Percentiles rank a stretch among this genome's conserved stretches.
phyloP scores from a whole-genome alignment of 37 sponge, comb jelly and placozoan genomes.

The Amphimedon queenslandica region DNA sequence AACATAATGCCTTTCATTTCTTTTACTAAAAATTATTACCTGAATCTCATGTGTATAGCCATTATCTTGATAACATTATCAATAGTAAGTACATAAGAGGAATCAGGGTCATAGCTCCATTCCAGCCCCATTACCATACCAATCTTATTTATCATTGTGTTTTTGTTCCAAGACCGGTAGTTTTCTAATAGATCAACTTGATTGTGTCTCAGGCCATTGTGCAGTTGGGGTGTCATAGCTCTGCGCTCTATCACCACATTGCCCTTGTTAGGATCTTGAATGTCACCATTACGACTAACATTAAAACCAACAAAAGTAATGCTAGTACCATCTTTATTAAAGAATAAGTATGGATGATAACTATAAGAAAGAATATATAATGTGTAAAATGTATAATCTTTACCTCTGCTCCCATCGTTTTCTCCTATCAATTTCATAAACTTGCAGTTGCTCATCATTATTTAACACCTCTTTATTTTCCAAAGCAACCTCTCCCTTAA shows the following conservation, averaged over 20 bases:
- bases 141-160: constrained; percentile 35
- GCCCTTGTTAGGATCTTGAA: constrained; percentile 27
- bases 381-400: not conserved
- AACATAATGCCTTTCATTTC: no score
- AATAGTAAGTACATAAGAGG: constrained; percentile 67
- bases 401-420: constrained; percentile 42
- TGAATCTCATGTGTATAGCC: constrained; percentile 91
- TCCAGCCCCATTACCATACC: constrained; percentile 42
- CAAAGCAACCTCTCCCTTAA: constrained; percentile 21
- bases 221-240: constrained; percentile 24
- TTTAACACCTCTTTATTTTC: not conserved
- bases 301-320: constrained; percentile 84
- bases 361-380: constrained; percentile 18
- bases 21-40: constrained; percentile 14
- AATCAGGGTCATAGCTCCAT: constrained; percentile 57
- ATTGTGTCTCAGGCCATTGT: constrained; percentile 17
- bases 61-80: constrained; percentile 83
- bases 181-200: constrained; percentile 52
- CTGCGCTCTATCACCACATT: not conserved
- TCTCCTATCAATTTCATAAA: constrained; percentile 23
- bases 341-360: constrained; percentile 92
- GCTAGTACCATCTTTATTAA: constrained; percentile 58
- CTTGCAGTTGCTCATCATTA: constrained; percentile 6
- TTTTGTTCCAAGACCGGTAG: constrained; percentile 37
- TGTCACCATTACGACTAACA: constrained; percentile 3